A percentile compares a stretch with the other conserved stretches of the same genome.
These are phyloP conservation scores for Alaudala cheleensis DNA, from an alignment of 2,113 vertebrate genomes.

Conservation along the genomic window DNA sequence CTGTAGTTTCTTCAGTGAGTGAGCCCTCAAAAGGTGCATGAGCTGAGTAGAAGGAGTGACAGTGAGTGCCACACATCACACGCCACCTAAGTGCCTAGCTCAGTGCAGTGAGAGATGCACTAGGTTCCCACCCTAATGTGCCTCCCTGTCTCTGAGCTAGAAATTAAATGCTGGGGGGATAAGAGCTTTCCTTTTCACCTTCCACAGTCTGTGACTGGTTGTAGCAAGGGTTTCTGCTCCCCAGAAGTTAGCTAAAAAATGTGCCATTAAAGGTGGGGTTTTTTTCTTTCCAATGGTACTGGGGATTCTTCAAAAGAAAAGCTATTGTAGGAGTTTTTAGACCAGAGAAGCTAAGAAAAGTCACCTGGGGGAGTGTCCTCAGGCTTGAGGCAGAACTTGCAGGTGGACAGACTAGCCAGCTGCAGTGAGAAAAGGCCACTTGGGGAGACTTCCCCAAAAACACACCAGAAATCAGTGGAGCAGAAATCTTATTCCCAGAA, in stretches of 20 bases:
- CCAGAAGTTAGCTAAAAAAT: background rate
- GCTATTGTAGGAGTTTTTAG: background rate
- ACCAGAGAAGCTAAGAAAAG: background rate
- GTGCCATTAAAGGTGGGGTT: background rate
- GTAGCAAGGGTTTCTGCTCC: background rate
- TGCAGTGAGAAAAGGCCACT: background rate
- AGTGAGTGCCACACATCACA: background rate
- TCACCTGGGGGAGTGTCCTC: background rate
- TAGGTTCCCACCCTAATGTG: background rate
- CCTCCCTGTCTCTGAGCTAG: background rate
- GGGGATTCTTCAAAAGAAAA: background rate
- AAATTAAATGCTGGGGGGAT: background rate
- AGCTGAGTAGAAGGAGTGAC: background rate
- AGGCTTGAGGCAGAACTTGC: background rate
- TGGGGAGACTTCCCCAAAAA: background rate
- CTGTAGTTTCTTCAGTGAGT: background rate
- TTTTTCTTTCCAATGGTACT: background rate
- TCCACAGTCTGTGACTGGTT: background rate
- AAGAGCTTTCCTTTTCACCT: background rate
- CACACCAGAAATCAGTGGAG: background rate
- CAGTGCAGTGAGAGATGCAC: rapidly evolving
- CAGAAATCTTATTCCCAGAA: background rate
- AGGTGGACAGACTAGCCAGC: background rate
- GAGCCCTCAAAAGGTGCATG: background rate
- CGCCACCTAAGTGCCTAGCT: background rate